Conservation (phyloP, 2,113 vertebrate genomes). For the Cichladusa arquata region DNA sequence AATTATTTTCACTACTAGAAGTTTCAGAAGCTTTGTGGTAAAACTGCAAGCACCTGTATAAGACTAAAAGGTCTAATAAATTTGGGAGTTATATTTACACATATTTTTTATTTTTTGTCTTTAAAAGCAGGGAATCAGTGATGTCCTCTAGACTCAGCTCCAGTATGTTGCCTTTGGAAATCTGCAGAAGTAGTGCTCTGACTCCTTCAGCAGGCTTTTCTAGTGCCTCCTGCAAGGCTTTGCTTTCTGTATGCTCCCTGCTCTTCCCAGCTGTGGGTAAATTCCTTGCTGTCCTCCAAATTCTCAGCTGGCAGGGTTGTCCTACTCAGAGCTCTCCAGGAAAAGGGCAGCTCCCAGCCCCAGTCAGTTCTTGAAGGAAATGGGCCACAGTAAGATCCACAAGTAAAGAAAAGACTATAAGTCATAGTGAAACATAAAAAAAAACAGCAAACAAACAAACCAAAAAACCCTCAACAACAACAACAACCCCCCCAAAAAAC, state of each 20-base stretch:
- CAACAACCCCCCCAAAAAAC: neutral
- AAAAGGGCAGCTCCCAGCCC: neutral
- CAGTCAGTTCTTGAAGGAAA: neutral
- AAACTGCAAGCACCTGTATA: neutral
- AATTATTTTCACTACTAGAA: neutral
- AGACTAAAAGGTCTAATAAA: neutral
- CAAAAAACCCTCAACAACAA: neutral
- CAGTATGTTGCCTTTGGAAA: neutral
- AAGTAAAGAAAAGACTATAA: neutral
- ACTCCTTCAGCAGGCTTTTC: neutral
- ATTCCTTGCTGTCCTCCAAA: neutral
- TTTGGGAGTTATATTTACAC: neutral
- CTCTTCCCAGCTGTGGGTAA: neutral
- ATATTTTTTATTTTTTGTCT: neutral
- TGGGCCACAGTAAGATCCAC: neutral
- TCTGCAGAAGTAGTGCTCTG: neutral
- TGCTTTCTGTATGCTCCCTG: neutral
- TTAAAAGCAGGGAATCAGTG: neutral
- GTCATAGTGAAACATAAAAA: neutral
- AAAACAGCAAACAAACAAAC: neutral
- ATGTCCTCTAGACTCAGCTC: neutral
- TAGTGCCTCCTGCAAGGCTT: neutral
- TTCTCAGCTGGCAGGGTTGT: fast-evolving
- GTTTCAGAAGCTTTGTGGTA: neutral
- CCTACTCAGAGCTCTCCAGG: neutral